Conservation (phyloP, 2,797 vertebrate genomes). For the Myripristis jacobus region DNA sequence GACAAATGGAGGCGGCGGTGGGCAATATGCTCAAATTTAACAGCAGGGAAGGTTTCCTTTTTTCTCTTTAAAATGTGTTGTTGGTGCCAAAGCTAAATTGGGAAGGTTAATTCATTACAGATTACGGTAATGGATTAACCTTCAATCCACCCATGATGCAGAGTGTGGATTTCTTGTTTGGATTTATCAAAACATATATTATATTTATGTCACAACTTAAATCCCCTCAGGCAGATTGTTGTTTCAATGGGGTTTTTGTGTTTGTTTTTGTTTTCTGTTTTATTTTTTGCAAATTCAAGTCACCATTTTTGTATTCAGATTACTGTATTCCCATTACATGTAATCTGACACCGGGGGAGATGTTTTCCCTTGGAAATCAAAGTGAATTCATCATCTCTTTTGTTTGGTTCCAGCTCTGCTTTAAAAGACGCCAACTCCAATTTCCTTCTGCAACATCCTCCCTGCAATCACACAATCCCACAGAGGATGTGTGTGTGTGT, state of each 20-base stretch:
- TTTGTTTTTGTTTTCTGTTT: background rate
- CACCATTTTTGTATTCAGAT: background rate
- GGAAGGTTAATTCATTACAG: background rate
- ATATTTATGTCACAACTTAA: background rate
- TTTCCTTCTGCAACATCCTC: conserved; percentile 11
- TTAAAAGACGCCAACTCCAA: conserved; percentile 12
- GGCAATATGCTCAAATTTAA: conserved; percentile 24
- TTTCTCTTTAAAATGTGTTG: conserved; percentile 6
- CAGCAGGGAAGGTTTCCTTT: background rate
- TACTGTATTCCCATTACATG: background rate
- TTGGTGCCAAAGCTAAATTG: background rate
- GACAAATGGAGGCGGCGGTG: background rate
- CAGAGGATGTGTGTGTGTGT: conserved; percentile 10
- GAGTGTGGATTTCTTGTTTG: background rate
- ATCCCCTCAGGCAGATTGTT: background rate
- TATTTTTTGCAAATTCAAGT: conserved; percentile 2
- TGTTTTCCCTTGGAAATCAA: background rate
- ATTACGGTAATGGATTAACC: too few relatives aligned
- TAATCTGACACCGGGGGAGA: background rate
- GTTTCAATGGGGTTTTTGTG: too few relatives aligned
- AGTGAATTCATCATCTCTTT: conserved; percentile 6
- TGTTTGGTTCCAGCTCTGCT: background rate
- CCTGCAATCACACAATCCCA: background rate
- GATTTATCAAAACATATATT: too few relatives aligned
- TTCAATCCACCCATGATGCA: background rate